Evolutionary conservation across 2,888 invertebrate genomes (phyloP), one percentile per base, ranked within the genome.

Genomic region (Caenorhabditis japonica): DNA sequence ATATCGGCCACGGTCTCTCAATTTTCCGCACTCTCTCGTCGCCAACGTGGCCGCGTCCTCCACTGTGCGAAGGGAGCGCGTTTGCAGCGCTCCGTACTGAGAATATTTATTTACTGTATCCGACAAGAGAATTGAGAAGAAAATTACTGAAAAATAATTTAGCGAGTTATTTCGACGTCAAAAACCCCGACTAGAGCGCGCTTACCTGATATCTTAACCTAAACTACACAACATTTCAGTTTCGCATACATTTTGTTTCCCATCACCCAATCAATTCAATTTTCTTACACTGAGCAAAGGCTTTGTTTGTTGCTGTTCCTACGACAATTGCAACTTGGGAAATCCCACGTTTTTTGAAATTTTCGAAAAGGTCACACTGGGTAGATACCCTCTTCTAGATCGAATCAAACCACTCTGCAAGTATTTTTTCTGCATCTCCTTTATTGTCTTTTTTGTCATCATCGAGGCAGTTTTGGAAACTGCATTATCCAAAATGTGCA

Each of bases 261-360:
- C 13, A 19, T 59, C 59, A 5, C 39, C 68, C 2, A 59, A 68
- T 33, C 12, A 36, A 10, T 59, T 59, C 44, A 15, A 34, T 0
- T 68, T 58, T 13, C 52, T 68, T 0, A 17, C 21, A 3, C 17
- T 59, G 0, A 15, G 17, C 2, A 10, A 36, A 13, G 68, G 68
- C 7, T 59, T 44, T 30, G 38, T 38, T 3, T 68, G 68, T 8
- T 68, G 68, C 25, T 68, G 68, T 33, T 52, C 59, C 21, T 33
- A 4, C 15, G 7, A 52, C 23, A 53, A 59, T 4, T 68, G 68
- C 59, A 68, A 68, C 25, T 10, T 13, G 33, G 8, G 25, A 15
- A 68, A 51, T 5, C 68, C 68, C 4, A 19, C 10, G 3, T 59
- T 68, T 23, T 58, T 59, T 8, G 30, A 56, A 36, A 49, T 38